Conservation (phyloP, 2,113 vertebrate genomes). For the Chrysemys picta region DNA sequence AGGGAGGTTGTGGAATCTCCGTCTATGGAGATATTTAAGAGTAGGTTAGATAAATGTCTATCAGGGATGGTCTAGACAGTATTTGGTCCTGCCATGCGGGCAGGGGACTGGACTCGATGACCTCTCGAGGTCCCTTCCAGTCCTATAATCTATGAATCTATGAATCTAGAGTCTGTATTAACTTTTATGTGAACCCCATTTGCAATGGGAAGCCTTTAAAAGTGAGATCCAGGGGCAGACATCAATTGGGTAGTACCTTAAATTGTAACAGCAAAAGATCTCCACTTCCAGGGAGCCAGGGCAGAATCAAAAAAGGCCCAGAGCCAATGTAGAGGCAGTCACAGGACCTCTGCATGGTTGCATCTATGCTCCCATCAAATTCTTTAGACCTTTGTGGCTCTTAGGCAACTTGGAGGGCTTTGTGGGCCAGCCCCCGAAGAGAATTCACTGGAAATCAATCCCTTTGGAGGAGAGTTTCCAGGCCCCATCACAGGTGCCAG, state of each 20-base stretch:
- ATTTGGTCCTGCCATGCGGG: too few relatives aligned
- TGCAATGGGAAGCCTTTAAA: not conserved
- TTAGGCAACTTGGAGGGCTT: not conserved
- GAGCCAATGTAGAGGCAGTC: not conserved
- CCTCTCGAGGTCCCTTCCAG: too few relatives aligned
- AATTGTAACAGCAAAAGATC: not conserved
- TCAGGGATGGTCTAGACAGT: too few relatives aligned
- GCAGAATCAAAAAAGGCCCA: not conserved
- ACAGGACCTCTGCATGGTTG: not conserved
- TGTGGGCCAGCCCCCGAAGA: not conserved
- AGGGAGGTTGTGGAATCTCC: too few relatives aligned
- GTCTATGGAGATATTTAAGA: too few relatives aligned
- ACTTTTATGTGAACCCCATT: not conserved
- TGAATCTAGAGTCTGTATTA: accelerated
- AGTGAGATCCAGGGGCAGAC: not conserved
- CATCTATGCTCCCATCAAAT: not conserved
- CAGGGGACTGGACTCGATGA: too few relatives aligned
- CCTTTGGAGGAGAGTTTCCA: not conserved
- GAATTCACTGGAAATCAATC: not conserved
- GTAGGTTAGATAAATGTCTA: too few relatives aligned
- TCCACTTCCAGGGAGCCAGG: not conserved
- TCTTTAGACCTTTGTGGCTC: not conserved
- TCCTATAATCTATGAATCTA: too few relatives aligned
- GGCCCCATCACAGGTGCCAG: not conserved
- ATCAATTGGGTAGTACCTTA: not conserved